Evolutionary conservation across 2,797 vertebrate species (phyloP), one percentile per base, ranked within the genome.

Genomic region (Arnoldichthys spilopterus): DNA sequence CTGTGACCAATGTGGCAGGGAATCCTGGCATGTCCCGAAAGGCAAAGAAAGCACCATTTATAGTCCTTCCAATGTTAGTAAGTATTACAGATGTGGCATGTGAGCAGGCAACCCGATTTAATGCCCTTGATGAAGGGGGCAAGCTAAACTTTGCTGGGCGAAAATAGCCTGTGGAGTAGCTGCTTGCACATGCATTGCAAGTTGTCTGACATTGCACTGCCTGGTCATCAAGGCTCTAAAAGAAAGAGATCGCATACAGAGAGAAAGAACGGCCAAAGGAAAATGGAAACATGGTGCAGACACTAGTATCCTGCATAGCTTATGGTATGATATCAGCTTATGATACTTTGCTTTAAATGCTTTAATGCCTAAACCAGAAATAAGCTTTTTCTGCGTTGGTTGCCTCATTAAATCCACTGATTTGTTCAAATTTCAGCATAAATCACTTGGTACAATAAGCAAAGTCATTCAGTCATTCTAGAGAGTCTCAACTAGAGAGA

Each of bases 1-100:
- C 22, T 30, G 54, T 73, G 73, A 80, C 54, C 76, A 54, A 67
- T 68, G 69, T n/a, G 40, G 22, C 34, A 26, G 62, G n/a, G n/a
- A n/a, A 8, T 69, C 54, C 54, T 76, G 63, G 22, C 67, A 37
- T 16, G 43, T 49, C 18, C n/a, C 9, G 18, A 24, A 26, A 59
- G 64, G 53, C 8, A 49, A 51, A 68, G 37, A 73, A 30, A 26
- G 69, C 73, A 66, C 34, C 58, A 61, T 70, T 74, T 22, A 54
- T 74, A 63, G 63, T 32, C 1, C 32, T 37, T 8, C 24, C 45
- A 20, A 51, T 40, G 49, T 26, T 59, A 20, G 12, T 59, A 45
- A 82, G 45, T 61, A 30, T 32, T 76, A 40, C n/a, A 37, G 37
- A 26, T 22, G 3, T 24, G 32, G 15, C 26, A 34, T 58, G 13